Evolutionary conservation across 2,797 vertebrate genomes (phyloP), one percentile per base, ranked within the genome.

Genomic region (Sphaeramia orbicularis): DNA sequence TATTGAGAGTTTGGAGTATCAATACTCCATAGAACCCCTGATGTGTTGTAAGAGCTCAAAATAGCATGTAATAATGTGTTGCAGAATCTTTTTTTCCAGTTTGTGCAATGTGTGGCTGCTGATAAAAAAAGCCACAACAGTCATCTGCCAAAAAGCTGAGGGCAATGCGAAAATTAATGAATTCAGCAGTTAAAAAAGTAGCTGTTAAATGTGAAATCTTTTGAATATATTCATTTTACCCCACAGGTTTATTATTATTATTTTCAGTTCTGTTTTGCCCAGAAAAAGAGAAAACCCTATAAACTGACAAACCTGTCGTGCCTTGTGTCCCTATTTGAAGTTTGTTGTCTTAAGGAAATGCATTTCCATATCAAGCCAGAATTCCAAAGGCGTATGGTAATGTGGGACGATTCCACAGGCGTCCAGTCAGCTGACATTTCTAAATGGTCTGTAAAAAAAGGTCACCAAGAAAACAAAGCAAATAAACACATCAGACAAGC

Each of bases 201-300:
- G 21, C 47, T 48, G 42, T 30, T 44, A 16, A 51, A 52, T 42
- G 27, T 21, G 0, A 68, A 55, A 76, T 63, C 35, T 24, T 76
- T 56, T 73, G 64, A 70, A 76, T 73, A 44, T 48, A 70, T 79
- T 74, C 48, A 76, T 70, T 60, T 49, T 6, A 18, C 40, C 71
- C 56, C 15, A 45, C 16, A 63, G 72, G 67, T 45, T 52, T 44
- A n/a, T 35, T 71, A 49, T 63, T 54, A 61, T 24, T 42, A 38
- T 47, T 66, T 50, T 9, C 41, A 7, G 50, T 35, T 42, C 9
- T 10, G 14, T 53, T 73, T 64, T 32, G 18, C 48, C 42, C 72
- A 54, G 48, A 59, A 42, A 53, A 13, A 10, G 7, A 18, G 14
- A 38, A 55, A 60, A 38, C 24, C 14, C 32, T 30, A 37, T n/a